phyloP scores from a whole-genome alignment of 1,140 invertebrate species.

The Penaeus vannamei region DNA sequence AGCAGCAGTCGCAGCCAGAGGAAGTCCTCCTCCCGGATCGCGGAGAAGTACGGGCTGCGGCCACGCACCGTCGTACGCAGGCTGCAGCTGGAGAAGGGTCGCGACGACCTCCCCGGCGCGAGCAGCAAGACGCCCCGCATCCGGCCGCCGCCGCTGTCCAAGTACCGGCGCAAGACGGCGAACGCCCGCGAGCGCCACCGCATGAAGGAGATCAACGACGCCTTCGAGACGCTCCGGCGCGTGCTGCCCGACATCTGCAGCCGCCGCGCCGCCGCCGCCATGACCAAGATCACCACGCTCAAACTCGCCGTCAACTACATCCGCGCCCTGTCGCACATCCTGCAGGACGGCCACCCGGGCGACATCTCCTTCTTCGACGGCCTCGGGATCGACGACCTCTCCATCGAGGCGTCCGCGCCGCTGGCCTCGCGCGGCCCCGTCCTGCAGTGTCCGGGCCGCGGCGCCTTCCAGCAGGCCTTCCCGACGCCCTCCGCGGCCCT shows the following conservation, averaged over 20 bases:
- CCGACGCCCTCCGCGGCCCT: background rate
- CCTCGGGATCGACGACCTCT: background rate
- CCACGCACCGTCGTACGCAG: slow-evolving; percentile 42
- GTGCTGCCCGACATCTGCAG: slow-evolving; percentile 53
- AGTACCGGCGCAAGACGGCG: slow-evolving; percentile 55
- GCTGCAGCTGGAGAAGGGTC: slow-evolving; percentile 35
- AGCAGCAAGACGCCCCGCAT: slow-evolving; percentile 20
- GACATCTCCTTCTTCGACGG: slow-evolving; percentile 53
- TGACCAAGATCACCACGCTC: slow-evolving; percentile 61
- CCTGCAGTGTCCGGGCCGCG: background rate
- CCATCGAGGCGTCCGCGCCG: background rate
- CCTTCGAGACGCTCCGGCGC: slow-evolving; percentile 54
- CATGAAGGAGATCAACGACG: slow-evolving; percentile 58
- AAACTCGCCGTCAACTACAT: slow-evolving; percentile 60
- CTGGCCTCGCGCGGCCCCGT: background rate
- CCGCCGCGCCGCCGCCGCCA: slow-evolving; percentile 47
- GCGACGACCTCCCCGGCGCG: slow-evolving; percentile 19
- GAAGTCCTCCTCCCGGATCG: slow-evolving; percentile 32
- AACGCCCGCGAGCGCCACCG: slow-evolving; percentile 60
- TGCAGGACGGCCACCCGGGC: slow-evolving; percentile 41
- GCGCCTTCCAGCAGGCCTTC: background rate
- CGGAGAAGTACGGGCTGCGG: slow-evolving; percentile 48
- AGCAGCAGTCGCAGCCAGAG: background rate
- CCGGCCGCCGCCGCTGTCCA: slow-evolving; percentile 51
- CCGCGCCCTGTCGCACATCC: slow-evolving; percentile 50